Evolutionary conservation across 2,113 vertebrate species (phyloP), one percentile per base, ranked within the genome.

Genomic region (Ploceus nigricollis): DNA sequence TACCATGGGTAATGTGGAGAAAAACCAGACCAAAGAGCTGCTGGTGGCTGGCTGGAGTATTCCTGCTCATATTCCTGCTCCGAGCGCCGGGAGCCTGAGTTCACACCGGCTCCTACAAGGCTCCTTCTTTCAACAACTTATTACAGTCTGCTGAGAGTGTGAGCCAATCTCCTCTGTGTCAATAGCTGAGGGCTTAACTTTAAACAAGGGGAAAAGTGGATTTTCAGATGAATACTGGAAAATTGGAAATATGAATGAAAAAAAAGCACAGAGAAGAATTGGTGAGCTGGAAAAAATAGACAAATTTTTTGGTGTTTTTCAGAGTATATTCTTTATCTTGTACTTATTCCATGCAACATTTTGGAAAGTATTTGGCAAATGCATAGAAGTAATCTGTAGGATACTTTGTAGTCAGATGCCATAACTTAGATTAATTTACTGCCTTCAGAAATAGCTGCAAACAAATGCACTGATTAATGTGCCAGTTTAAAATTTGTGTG

Each of bases 361-460:
- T 87, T 89, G 66, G 82, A 86, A 96, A 83, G 71, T 85, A 91
- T 83, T 88, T 95, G 87, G 83, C 54, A 75, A 83, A 81, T 21
- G 22, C 54, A 27, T 77, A 70, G 84, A 76, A 58, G 35, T 47
- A 39, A 77, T 90, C 64, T 94, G 75, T 80, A 91, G 58, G 66
- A 65, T 65, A 48, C 45, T 93, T 58, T 25, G 19, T 82, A 82
- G 71, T 86, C 23, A 73, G 71, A 77, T 92, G 66, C 33, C 35
- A 40, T 88, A 86, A 86, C 60, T 77, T 86, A 40, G 63, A 73
- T 85, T 77, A 91, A 88, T 20, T 94, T 86, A 82, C 27, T 77
- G 79, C 39, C 37, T 83, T 85, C 66, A 85, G 78, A 87, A 94
- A 93, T 65, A 86, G 63, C 42, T 3, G 6, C 31, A 63, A 93